Evolutionary conservation across 1,140 invertebrate genomes (phyloP).

Genomic region (Antheraea mylitta): DNA sequence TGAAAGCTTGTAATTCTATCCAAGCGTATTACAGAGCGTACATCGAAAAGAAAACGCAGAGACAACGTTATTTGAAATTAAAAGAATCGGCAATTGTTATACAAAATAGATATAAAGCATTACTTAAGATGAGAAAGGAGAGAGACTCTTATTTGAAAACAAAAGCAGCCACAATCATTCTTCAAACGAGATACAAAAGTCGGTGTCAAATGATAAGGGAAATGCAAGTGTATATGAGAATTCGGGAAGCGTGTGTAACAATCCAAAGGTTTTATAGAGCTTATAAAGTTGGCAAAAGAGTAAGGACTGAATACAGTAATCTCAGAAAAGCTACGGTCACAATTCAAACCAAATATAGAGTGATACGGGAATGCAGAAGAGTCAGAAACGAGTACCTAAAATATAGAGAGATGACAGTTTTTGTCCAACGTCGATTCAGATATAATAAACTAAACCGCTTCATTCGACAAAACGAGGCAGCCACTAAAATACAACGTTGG

Average conservation of each 20-base stretch:
- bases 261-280: slow-evolving; percentile 43
- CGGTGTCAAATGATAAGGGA: slow-evolving; percentile 39
- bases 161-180: slow-evolving; percentile 19
- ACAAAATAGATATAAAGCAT: slow-evolving; percentile 39
- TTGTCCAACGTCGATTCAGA: slow-evolving; percentile 58
- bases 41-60: slow-evolving; percentile 23
- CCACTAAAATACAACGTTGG: slow-evolving; percentile 67
- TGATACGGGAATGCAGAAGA: slow-evolving; percentile 35
- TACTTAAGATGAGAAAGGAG: slow-evolving; percentile 38
- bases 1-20: slow-evolving; percentile 31
- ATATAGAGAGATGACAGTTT: slow-evolving; percentile 39
- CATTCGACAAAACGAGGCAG: slow-evolving; percentile 34
- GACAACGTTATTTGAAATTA: slow-evolving; percentile 34
- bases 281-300: not conserved
- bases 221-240: slow-evolving; percentile 29
- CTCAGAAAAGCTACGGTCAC: slow-evolving; percentile 19
- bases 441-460: slow-evolving; percentile 50
- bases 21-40: slow-evolving; percentile 41
- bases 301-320: not conserved
- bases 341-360: slow-evolving; percentile 49
- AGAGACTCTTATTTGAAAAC: slow-evolving; percentile 35
- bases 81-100: slow-evolving; percentile 28
- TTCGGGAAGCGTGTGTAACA: slow-evolving; percentile 24
- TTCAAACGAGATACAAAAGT: slow-evolving; percentile 49
- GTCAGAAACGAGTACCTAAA: slow-evolving; percentile 49